Conservation (phyloP, 2,888 invertebrate genomes). For the Diadegma fenestrale region DNA sequence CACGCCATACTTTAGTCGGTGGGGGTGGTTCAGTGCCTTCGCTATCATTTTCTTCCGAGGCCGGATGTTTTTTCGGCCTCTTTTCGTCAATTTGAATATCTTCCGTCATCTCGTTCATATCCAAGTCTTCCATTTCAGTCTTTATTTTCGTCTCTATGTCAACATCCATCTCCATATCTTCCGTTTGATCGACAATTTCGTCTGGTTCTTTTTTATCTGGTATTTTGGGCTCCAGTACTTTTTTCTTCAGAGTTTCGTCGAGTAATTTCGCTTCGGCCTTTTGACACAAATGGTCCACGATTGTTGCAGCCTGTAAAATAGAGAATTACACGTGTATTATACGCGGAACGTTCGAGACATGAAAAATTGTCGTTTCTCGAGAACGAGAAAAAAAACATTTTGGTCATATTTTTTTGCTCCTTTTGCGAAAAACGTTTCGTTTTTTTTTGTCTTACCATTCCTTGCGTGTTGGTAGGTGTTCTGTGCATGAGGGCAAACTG, state of each 20-base stretch:
- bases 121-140: conserved; percentile 78
- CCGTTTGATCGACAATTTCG: conserved; percentile 71
- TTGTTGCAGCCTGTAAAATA: conserved; percentile 85
- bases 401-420: too few species aligned
- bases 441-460: conserved; percentile 86
- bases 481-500: conserved; percentile 91
- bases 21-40: conserved; percentile 79
- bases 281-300: conserved; percentile 87
- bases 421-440: neutral
- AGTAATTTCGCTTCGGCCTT: conserved; percentile 83
- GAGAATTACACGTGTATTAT: too few species aligned
- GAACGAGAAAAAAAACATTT: too few species aligned
- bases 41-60: conserved; percentile 81
- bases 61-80: conserved; percentile 84
- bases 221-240: conserved; percentile 78
- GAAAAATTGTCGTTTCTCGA: too few species aligned
- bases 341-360: too few species aligned
- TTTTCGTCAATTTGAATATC: conserved; percentile 77
- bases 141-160: conserved; percentile 86
- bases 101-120: conserved; percentile 77
- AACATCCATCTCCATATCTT: conserved; percentile 86
- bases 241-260: conserved; percentile 80
- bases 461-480: conserved; percentile 86
- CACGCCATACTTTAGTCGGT: conserved; percentile 88
- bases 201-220: conserved; percentile 74